Evolutionary conservation across 2,888 invertebrate genomes (phyloP), one percentile per base, ranked within the genome.

Genomic region (Idaea biselata): DNA sequence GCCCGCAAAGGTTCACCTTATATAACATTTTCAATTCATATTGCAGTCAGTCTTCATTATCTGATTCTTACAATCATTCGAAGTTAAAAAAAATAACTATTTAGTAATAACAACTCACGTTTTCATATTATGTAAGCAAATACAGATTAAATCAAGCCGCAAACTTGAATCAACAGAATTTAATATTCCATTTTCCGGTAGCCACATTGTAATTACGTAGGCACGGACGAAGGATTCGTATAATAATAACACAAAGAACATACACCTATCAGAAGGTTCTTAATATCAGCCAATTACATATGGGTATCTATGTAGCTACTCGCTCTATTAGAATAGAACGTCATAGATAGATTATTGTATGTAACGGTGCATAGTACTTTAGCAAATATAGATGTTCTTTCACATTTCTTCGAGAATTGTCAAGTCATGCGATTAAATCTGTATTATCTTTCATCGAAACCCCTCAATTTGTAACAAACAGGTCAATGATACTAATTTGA

Each of bases 401-500:
- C 63, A 75, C 75, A 73, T 59, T 68, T 44, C 62, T 62, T 69
- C 73, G 67, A 71, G 74, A 76, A 75, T 78, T 66, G 70, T 74
- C 73, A 33, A 80, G 78, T 81, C 82, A 83, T 80, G 77, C 79
- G 73, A 79, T 79, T 78, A 72, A 73, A 68, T 73, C 71, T 73
- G 60, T 68, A 63, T 72, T 76, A 76, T 71, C 8, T 44, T 11
- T 44, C 44, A 70, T 69, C 68, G 68, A 75, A 77, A 78, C 69
- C 74, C 69, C 73, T 78, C 74, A 80, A 83, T 81, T 81, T 77
- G 72, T 66, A 78, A 69, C 74, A 79, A 82, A 79, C 80, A 78
- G 78, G 79, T 72, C 73, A 69, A 69, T 73, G 75, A 71, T 75
- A 79, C 77, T 74, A 78, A 78, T 82, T 79, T 72, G 70, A 70